Evolutionary conservation across 2,888 invertebrate species (phyloP), one percentile per base, ranked within the genome.

Genomic region (Latrodectus hesperus): DNA sequence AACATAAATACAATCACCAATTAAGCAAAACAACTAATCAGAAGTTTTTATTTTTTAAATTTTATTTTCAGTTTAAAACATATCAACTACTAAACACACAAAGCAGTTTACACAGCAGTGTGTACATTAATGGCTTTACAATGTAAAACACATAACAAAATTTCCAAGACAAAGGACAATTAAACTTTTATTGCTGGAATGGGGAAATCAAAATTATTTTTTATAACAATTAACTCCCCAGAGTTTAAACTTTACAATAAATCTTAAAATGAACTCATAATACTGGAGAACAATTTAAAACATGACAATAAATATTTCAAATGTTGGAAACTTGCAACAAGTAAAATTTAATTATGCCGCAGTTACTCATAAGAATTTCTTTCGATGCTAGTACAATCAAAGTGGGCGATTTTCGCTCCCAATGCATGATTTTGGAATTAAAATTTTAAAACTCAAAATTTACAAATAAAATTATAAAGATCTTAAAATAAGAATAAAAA

Each of bases 101-200:
- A 86, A 86, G 86, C 86, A 86, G 72, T 86, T 86, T 81, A 86
- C 78, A 85, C 86, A 86, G 80, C 86, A 80, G 64, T 86, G 86
- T 86, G 86, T 86, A 86, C 86, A 86, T 85, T 81, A 65, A 81
- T 86, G 86, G 79, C 86, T 86, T 86, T 86, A 86, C 81, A 76
- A 67, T 71, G 76, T 81, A 86, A 86, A 86, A 81, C 80, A 79
- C 80, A 60, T 80, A 86, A 80, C 68, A 81, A 77, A 71, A 67
- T 52, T 68, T 77, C 75, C 68, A 76, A 38, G 71, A 70, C 65
- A 80, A 49, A 26, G 65, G 64, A 76, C 77, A 81, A 75, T 71
- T 73, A 51, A 79, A 79, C 64, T 77, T 49, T 86, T 84, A 85
- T 79, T 85, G 73, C 79, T 79, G 79, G 79, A 79, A 85, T 68